Evolutionary conservation across 2,888 invertebrate genomes (phyloP).

Genomic region (Cordilura impudica): DNA sequence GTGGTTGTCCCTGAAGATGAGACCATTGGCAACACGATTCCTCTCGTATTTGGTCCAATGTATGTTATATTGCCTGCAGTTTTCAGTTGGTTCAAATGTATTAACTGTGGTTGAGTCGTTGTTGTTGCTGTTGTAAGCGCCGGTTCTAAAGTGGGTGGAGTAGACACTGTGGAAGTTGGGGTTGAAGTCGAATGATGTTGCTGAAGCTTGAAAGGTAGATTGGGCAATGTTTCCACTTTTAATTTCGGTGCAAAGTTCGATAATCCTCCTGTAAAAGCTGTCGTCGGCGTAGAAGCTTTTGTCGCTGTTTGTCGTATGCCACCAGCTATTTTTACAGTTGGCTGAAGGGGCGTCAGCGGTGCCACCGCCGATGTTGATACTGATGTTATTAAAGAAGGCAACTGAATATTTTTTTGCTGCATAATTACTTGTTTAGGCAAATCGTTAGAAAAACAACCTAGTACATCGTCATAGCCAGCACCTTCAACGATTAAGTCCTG

Average conservation of each 20-base stretch:
- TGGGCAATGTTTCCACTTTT: conserved; percentile 30
- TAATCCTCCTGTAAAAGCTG: conserved; percentile 12
- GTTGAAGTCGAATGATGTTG: conserved; percentile 4
- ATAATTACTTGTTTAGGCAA: conserved; percentile 79
- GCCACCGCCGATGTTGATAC: conserved; percentile 68
- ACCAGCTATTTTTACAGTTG: conserved; percentile 28
- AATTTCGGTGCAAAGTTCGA: conserved; percentile 30
- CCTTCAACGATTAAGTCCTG: conserved; percentile 88
- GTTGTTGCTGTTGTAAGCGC: not conserved
- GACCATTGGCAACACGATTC: conserved; percentile 62
- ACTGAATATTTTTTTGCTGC: conserved; percentile 44
- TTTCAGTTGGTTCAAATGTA: conserved; percentile 59
- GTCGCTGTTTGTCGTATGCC: conserved; percentile 20
- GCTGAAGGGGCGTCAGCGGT: conserved; percentile 58
- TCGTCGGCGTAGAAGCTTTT: conserved; percentile 48
- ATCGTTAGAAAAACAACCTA: conserved; percentile 84
- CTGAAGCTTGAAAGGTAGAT: conserved; percentile 18
- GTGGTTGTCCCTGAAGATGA: conserved; percentile 62
- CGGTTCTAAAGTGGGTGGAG: not conserved
- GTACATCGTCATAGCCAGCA: conserved; percentile 86
- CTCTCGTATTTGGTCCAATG: conserved; percentile 56
- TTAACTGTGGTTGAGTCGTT: conserved; percentile 38
- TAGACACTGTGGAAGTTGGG: conserved; percentile 3
- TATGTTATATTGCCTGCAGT: conserved; percentile 62
- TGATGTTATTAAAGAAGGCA: conserved; percentile 46